phyloP scores from a whole-genome alignment of 2,113 vertebrate genomes.

The Urocitellus parryii region DNA sequence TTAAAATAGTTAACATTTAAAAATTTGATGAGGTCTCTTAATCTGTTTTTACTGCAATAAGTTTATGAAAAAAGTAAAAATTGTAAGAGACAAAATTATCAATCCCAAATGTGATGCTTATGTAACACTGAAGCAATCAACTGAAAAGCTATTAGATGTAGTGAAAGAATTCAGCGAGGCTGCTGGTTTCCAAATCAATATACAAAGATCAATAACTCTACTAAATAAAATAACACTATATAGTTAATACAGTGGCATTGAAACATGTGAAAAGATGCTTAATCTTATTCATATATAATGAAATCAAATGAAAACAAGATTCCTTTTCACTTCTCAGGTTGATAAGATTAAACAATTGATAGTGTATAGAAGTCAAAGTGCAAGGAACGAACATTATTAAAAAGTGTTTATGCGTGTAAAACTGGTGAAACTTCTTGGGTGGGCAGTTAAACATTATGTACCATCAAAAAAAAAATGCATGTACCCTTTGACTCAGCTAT shows the following conservation, averaged over 20 bases:
- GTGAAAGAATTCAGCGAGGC: not conserved
- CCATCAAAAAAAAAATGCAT: not conserved
- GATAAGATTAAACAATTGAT: not conserved
- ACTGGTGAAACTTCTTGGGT: not conserved
- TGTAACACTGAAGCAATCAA: not conserved
- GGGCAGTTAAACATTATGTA: not conserved
- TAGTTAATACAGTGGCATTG: not conserved
- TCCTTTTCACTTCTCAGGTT: not conserved
- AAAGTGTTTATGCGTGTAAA: not conserved
- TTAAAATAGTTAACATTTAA: not conserved
- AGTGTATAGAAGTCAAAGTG: not conserved
- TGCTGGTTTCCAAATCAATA: not conserved
- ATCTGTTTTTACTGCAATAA: not conserved
- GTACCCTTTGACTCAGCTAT: not conserved
- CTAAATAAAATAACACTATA: constrained; percentile 9
- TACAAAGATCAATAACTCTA: not conserved
- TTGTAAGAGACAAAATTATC: not conserved
- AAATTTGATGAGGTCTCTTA: not conserved
- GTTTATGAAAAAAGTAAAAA: not conserved
- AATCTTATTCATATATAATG: not conserved
- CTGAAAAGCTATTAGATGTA: not conserved
- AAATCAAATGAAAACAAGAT: constrained; percentile 16
- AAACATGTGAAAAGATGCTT: not conserved
- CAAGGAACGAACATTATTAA: not conserved
- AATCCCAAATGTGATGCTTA: not conserved